Evolutionary conservation across 1,140 invertebrate genomes (phyloP), one percentile per base, ranked within the genome.

Genomic region (Schlechtendalia chinensis): DNA sequence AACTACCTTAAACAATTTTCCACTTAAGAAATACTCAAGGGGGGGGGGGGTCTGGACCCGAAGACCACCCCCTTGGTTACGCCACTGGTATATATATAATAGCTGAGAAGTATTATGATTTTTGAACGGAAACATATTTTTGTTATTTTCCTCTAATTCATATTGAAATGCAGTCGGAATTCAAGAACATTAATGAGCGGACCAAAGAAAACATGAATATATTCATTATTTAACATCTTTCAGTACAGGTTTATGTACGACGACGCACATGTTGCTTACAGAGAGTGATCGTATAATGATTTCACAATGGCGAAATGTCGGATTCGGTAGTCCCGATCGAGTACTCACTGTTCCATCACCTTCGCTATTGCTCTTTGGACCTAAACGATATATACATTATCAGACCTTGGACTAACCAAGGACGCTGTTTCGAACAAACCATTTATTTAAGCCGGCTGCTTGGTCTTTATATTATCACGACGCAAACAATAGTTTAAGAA

Each of bases 291-390:
- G 24, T 53, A 54, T n/a, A n/a, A n/a, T 29, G 24, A 3, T 32
- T 72, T 53, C 19, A 29, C 27, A 72, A 72, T 29, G 12, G 1
- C 45, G 11, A 32, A 29, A 12, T 54, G 50, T 72, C 24, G 27
- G n/a, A 54, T 54, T 54, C 29, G 50, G 10, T 72, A 4, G 47
- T 72, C 17, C 10, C 24, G 69, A 54, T 72, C 47, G 17, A 72
- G 24, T 53, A 72, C 17, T 10, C 69, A 72, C 17, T 54, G 50
- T 72, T 72, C 50, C 17, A 72, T n/a, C 17, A 29, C 69, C 47
- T 72, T 72, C 47, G 24, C 47, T 54, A 72, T 72, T 72, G 69
- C 69, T 72, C 69, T 72, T 54, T 72, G 24, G 69, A 72, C 50
- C 50, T 29, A 72, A 72, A 72, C 69, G 47, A 72, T 29, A 54